Evolutionary conservation across 2,888 invertebrate genomes (phyloP), one percentile per base, ranked within the genome.

Genomic region (Thyatira batis): DNA sequence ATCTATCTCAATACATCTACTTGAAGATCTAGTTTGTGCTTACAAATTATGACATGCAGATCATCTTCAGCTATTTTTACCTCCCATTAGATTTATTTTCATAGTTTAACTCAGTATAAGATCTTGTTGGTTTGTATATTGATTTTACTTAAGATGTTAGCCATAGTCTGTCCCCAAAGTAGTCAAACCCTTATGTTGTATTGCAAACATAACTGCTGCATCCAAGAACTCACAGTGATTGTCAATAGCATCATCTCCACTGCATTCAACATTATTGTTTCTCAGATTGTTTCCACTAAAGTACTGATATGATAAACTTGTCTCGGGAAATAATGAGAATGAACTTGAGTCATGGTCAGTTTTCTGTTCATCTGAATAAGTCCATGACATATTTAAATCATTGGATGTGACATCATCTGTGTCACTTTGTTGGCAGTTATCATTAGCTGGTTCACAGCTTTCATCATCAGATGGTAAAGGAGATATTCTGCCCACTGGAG

Each of bases 131-230:
- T 23, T 4, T 39, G 13, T 6, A 39, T 39, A 2, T 17, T 17
- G 17, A 39, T 4, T 17, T 39, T 8, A 10, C 8, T 27, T 10
- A 48, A 23, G 10, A 21, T 56, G 57, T 86, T 91, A 92, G 64
- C 88, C 89, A 76, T 89, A 90, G 55, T 88, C 89, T 50, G 82
- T 84, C 10, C 86, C 87, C 69, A 89, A 88, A 27, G 92, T 92
- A 20, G 93, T 94, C 39, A 95, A 85, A 25, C 95, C 95, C 82
- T 95, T 95, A 76, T 94, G 95, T 76, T 95, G 94, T 61, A 96
- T 95, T 28, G 95, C 95, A 70, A 94, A 94, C 45, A 94, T 92
- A n/a, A 95, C 95, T n/a, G 95, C 95, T 50, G 94, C 92, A 84
- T 95, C 94, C 63, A 95, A 82, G 72, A 95, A 94, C 71, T 95